A percentile compares a stretch with the other conserved stretches of the same genome.
phyloP scores from a whole-genome alignment of 2,797 vertebrate species.

The Onychomys leucogaster region DNA sequence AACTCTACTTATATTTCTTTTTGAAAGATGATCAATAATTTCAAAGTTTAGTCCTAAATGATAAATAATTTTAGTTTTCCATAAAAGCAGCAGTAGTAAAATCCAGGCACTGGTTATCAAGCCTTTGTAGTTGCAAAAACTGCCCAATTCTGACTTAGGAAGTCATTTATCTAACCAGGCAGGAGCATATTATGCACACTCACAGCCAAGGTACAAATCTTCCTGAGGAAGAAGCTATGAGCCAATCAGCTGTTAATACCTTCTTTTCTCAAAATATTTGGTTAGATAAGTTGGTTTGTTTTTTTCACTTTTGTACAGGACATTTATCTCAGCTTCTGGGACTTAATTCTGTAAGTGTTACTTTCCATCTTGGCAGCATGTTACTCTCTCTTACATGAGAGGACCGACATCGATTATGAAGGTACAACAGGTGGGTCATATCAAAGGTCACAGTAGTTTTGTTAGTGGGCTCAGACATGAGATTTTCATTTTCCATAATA shows the following conservation, averaged over 20 bases:
- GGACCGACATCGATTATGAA: conserved; percentile 90
- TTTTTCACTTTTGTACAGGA: conserved; percentile 78
- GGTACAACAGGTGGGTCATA: conserved; percentile 94
- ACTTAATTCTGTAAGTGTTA: conserved; percentile 82
- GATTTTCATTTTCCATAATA: conserved; percentile 93
- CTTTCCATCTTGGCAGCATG: conserved; percentile 85
- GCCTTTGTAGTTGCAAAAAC: conserved; percentile 54
- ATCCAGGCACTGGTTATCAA: not conserved
- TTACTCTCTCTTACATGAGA: conserved; percentile 89
- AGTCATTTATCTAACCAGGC: conserved; percentile 58
- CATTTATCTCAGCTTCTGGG: conserved; percentile 81
- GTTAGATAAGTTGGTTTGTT: conserved; percentile 77
- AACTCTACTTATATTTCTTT: conserved; percentile 63
- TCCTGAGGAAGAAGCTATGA: conserved; percentile 66
- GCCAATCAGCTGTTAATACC: conserved; percentile 76
- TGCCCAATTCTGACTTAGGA: conserved; percentile 1
- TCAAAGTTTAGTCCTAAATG: not conserved
- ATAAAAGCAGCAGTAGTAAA: conserved; percentile 35
- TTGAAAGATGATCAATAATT: not conserved
- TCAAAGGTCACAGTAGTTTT: conserved; percentile 91
- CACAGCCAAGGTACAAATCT: conserved; percentile 62
- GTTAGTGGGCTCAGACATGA: conserved; percentile 91
- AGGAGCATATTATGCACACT: conserved; percentile 66
- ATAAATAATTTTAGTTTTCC: conserved; percentile 35
- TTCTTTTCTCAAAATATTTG: conserved; percentile 81